Evolutionary conservation across 1,140 invertebrate species (phyloP).

Genomic region (Delia radicum): DNA sequence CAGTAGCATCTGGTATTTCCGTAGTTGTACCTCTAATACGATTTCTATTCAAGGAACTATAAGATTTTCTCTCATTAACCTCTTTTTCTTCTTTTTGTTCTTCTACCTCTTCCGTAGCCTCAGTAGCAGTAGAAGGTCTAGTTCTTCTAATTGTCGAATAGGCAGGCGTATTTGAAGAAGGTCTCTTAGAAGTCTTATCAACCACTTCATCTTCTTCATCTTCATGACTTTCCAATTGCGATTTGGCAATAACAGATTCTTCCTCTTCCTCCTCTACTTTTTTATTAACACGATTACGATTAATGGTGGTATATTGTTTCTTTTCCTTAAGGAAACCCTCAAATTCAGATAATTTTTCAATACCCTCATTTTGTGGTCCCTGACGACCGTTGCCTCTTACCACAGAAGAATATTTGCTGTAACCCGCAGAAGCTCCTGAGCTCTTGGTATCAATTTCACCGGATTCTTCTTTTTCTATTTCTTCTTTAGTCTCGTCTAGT

Average conservation of each 20-base stretch:
- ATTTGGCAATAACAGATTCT: constrained; percentile 39
- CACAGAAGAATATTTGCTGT: constrained; percentile 53
- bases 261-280: constrained; percentile 47
- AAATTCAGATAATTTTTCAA: constrained; percentile 61
- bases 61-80: constrained; percentile 34
- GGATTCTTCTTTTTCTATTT: not conserved
- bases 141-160: constrained; percentile 69
- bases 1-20: constrained; percentile 24
- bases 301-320: constrained; percentile 60
- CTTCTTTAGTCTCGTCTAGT: constrained; percentile 10
- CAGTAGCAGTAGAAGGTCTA: constrained; percentile 58
- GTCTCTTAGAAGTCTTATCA: constrained; percentile 33
- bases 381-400: constrained; percentile 62
- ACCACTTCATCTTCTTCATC: constrained; percentile 34
- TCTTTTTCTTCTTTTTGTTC: constrained; percentile 37
- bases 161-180: constrained; percentile 55
- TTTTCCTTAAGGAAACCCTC: constrained; percentile 57
- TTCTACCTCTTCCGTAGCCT: constrained; percentile 27
- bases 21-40: constrained; percentile 33
- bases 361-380: constrained; percentile 71
- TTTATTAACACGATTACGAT: constrained; percentile 51
- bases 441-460: constrained; percentile 8
- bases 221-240: constrained; percentile 44
- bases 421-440: constrained; percentile 19
- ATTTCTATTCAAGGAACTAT: constrained; percentile 37